Evolutionary conservation across 1,140 invertebrate genomes (phyloP), one percentile per base, ranked within the genome.

Genomic region (Pseudachorutes palmiensis): DNA sequence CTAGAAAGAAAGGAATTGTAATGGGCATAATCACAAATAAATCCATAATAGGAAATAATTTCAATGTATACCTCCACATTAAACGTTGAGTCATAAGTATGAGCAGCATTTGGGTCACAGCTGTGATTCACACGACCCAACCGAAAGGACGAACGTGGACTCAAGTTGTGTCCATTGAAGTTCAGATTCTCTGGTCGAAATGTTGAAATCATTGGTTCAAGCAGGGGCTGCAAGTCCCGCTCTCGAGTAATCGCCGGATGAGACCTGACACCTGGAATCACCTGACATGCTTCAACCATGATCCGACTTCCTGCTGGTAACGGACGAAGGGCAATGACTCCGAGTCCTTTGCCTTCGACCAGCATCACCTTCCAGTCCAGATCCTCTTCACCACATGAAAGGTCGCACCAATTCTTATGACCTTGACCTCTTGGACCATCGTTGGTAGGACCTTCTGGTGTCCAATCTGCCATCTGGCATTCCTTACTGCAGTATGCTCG

Each of bases 401-500:
- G 41, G 45, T 55, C 33, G 30, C 63, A 65, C 63, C 63, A 65
- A 19, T 65, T 65, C 12, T 57, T 51, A 30, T 65, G 63, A 19
- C 63, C 45, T 57, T 65, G 63, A 29, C 63, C 63, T 19, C 28
- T 31, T 2, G 2, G 9, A 2, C 55, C 55, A 0, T 19, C 12
- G 36, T 45, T 19, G 19, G 19, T 19, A 45, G 36, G 36, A 45
- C 9, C 9, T 19, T 45, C 19, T 9, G 19, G 9, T 19, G 9
- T 45, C 63, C 63, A 65, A 33, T 65, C 63, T 2, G 2, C 26
- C 1, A 33, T 24, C 55, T 65, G 63, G 14, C 63, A 65, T 0
- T 65, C 48, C 0, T 30, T 29, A 65, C 48, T 55, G 48, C 63
- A 65, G n/a, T 65, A 65, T 12, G 49, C 63, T 55, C 63, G 41